Conservation (phyloP, 2,888 invertebrate genomes). For the Latrodectus hesperus region DNA sequence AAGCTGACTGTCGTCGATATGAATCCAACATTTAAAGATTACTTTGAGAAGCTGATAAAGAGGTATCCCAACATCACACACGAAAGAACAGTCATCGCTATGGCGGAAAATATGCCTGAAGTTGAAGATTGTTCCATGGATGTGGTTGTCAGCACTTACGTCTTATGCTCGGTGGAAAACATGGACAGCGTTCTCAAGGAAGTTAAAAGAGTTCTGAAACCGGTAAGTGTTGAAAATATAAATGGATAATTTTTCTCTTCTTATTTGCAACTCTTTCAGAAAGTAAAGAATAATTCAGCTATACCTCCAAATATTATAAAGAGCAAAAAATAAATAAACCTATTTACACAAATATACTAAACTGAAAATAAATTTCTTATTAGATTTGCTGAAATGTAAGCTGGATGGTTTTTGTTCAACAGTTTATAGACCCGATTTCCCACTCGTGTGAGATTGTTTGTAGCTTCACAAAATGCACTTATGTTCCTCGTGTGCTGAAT, state of each 20-base stretch:
- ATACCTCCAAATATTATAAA: background rate
- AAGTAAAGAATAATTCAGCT: background rate
- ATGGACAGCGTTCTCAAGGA: constrained; percentile 71
- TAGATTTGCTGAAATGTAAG: too few species aligned
- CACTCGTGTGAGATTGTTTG: too few species aligned
- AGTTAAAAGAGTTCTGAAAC: constrained; percentile 72
- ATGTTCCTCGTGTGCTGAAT: too few species aligned
- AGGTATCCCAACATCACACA: constrained; percentile 55
- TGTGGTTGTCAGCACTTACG: constrained; percentile 73
- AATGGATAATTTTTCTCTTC: background rate
- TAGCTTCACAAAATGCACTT: too few species aligned
- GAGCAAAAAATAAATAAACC: background rate
- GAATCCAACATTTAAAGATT: constrained; percentile 70
- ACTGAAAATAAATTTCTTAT: too few species aligned
- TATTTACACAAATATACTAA: background rate
- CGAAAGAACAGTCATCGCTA: constrained; percentile 69
- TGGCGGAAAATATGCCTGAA: constrained; percentile 72
- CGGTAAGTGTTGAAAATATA: constrained; percentile 70
- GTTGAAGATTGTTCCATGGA: constrained; percentile 72
- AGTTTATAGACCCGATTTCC: too few species aligned
- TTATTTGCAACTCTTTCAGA: too few species aligned
- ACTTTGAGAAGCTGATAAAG: constrained; percentile 63
- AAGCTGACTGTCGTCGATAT: constrained; percentile 71
- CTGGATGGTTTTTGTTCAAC: too few species aligned
- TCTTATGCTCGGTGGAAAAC: constrained; percentile 73